Conservation (phyloP, 2,113 vertebrate genomes). For the Dasyprocta punctata region DNA sequence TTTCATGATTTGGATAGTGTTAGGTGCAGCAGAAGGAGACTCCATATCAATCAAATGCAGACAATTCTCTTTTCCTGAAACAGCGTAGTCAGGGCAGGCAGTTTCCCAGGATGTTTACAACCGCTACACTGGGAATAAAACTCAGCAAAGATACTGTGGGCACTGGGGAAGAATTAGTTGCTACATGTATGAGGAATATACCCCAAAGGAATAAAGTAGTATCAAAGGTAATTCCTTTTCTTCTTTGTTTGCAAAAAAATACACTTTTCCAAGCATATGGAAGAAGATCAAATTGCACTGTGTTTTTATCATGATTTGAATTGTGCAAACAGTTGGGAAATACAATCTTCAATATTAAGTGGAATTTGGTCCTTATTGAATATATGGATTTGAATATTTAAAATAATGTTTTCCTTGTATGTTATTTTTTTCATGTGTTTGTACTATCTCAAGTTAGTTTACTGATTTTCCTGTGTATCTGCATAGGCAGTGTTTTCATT, state of each 20-base stretch:
- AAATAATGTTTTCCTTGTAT: neutral
- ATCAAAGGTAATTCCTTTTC: neutral
- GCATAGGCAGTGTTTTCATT: neutral
- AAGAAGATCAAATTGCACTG: conserved; percentile 23
- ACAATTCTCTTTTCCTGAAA: neutral
- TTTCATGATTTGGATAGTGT: neutral
- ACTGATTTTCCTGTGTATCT: conserved; percentile 17
- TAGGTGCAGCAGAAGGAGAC: neutral
- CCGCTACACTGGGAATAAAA: neutral
- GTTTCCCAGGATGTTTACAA: neutral
- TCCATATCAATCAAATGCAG: neutral
- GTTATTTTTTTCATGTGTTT: neutral
- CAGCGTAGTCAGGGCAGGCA: neutral
- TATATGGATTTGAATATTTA: conserved; percentile 22
- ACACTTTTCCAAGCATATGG: neutral
- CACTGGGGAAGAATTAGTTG: neutral
- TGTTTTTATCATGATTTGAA: neutral
- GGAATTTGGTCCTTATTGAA: neutral
- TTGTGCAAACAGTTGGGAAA: conserved; percentile 43
- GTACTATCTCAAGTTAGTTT: neutral
- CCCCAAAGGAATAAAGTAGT: neutral
- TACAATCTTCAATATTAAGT: conserved; percentile 34
- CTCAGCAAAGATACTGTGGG: neutral
- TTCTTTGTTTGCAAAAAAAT: neutral
- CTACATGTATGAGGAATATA: conserved; percentile 27